Percentiles rank a stretch among this genome's conserved stretches.
These are phyloP conservation scores for Maconellicoccus hirsutus DNA, from an alignment of 1,140 invertebrate genomes.

Conservation along the genomic window DNA sequence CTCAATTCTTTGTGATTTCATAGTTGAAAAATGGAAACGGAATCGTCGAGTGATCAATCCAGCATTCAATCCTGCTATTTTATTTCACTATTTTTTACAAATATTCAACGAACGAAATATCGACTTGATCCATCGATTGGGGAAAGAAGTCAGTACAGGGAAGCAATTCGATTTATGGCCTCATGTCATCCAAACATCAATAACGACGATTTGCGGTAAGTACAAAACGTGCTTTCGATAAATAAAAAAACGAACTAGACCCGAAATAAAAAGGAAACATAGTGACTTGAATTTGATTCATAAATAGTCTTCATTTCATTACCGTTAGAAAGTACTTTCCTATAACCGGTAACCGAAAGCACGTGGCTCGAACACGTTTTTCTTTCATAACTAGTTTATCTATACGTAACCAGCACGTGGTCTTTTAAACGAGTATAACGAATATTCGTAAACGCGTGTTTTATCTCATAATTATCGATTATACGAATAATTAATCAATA, in stretches of 20 bases:
- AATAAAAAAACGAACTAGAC: constrained; percentile 22
- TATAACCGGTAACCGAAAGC: neutral
- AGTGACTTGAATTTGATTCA: neutral
- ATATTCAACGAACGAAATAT: constrained; percentile 61
- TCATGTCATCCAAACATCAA: constrained; percentile 49
- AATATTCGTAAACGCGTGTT: too few species aligned
- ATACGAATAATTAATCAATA: too few species aligned
- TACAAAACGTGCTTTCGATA: constrained; percentile 37
- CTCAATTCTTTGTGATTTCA: too few species aligned
- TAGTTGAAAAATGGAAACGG: constrained; percentile 40
- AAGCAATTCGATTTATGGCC: constrained; percentile 33
- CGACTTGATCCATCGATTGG: constrained; percentile 37
- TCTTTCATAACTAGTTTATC: neutral
- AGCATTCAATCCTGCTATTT: constrained; percentile 68
- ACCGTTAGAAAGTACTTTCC: neutral
- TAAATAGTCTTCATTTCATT: neutral
- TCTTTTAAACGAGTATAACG: neutral
- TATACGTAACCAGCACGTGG: neutral
- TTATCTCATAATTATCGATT: too few species aligned
- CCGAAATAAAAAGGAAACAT: neutral
- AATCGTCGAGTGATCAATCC: constrained; percentile 58
- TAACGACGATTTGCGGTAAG: constrained; percentile 73
- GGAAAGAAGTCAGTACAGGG: constrained; percentile 31
- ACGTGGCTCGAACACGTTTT: neutral
- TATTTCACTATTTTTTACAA: constrained; percentile 56